phyloP scores from a whole-genome alignment of 2,888 invertebrate species.

The Eueremaeus valkanovi region DNA sequence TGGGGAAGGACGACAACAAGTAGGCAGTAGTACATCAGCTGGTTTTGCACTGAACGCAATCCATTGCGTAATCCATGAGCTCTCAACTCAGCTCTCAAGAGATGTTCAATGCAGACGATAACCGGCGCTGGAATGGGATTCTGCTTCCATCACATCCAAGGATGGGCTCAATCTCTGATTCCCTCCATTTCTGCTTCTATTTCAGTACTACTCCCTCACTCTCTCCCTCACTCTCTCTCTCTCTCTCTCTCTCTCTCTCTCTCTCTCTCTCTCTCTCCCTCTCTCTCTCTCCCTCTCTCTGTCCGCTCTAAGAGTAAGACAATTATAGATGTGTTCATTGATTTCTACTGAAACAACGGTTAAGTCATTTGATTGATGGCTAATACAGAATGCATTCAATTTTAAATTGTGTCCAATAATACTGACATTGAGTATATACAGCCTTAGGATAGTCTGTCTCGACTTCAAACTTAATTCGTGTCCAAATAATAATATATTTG shows the following conservation, averaged over 20 bases:
- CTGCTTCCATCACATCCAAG: neutral
- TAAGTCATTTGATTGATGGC: neutral
- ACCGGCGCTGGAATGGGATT: neutral
- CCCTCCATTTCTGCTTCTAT: neutral
- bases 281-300: neutral
- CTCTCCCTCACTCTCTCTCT: neutral
- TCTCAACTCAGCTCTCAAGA: neutral
- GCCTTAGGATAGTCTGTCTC: too few relatives aligned
- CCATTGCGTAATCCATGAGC: neutral
- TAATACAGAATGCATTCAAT: neutral
- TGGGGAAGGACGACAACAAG: constrained; percentile 8
- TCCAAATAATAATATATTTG: too few relatives aligned
- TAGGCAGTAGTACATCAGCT: constrained; percentile 17
- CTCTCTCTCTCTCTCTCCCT: neutral
- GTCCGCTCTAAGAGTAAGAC: neutral
- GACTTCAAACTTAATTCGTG: too few relatives aligned
- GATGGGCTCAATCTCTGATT: neutral
- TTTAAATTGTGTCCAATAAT: too few relatives aligned
- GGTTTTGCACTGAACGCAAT: neutral
- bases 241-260: neutral
- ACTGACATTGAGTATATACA: too few relatives aligned
- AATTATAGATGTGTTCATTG: neutral
- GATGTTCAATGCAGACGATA: neutral
- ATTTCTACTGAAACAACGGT: neutral
- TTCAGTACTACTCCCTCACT: neutral